Conservation (phyloP, 2,113 vertebrate species). For the Phylloscopus trochiloides region DNA sequence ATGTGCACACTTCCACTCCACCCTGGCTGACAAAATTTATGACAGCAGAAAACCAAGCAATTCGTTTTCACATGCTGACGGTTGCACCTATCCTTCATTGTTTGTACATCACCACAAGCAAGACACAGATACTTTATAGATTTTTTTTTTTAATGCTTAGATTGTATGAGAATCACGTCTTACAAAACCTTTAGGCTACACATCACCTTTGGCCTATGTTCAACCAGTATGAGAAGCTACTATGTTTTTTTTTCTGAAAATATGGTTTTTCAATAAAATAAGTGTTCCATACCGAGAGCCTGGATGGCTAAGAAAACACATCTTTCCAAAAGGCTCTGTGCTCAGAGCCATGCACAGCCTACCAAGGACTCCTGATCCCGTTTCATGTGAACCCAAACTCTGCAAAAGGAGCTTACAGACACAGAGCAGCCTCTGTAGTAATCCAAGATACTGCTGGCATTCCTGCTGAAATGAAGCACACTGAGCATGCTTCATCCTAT, state of each 20-base stretch:
- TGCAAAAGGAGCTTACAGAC: background rate
- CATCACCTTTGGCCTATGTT: background rate
- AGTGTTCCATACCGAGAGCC: background rate
- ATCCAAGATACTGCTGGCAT: slow-evolving; percentile 3
- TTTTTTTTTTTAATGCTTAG: background rate
- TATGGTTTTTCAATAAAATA: background rate
- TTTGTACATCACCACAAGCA: background rate
- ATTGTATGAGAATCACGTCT: background rate
- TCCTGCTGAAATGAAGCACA: background rate
- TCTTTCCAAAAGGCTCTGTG: background rate
- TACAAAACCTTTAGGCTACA: background rate
- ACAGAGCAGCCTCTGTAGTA: slow-evolving; percentile 5
- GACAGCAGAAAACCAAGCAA: background rate
- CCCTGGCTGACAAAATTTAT: background rate
- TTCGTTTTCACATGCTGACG: background rate
- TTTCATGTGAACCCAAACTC: background rate
- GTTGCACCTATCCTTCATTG: background rate
- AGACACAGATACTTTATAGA: background rate
- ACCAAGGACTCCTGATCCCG: background rate
- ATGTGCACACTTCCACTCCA: slow-evolving; percentile 1
- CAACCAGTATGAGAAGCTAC: background rate
- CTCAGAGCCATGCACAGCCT: background rate
- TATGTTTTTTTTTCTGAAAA: background rate
- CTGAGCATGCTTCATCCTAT: slow-evolving; percentile 1
- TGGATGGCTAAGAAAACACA: background rate